Base-by-base conservation (phyloP, 2,888 invertebrate species). In the Tortrix viridana region DNA sequence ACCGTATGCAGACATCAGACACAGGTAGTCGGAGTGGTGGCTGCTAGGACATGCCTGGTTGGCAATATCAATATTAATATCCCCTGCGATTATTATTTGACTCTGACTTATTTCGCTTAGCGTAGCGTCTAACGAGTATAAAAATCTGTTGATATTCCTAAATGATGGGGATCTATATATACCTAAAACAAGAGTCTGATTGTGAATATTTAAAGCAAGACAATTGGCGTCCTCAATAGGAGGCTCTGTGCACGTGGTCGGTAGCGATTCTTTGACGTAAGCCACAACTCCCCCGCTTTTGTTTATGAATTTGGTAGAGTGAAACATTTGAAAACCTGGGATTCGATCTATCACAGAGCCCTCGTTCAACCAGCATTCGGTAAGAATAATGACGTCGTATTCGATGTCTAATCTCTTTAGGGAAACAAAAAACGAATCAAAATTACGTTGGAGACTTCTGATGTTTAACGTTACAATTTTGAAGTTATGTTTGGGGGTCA, bases 331-430 rank as follows among this genome's bases (percentile, higher is more conserved):
- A 47, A 19, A 47, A 14, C 47, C 47, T 47, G 22, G 47, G 5
- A 47, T 20, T 18, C 1, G 32, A 18, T 49, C 49, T 49, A 26
- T 49, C 6, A 26, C n/a, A 7, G 49, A 26, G 1, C 26, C 49
- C 23, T 49, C 26, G 1, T 16, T 23, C n/a, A 49, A 18, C 26
- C 49, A 49, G 23, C 49, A 49, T 49, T 49, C 26, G n/a, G 49
- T 49, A 7, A 49, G 49, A 16, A 49, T 49, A 18, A 49, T 26
- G n/a, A 49, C 49, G 19, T 49, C 49, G 2, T 49, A 49, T 23
- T 49, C 19, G 14, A 49, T 49, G n/a, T 49, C 26, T 26, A 49
- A 49, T 18, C 49, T 23, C 16, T 23, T 49, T n/a, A 49, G 9
- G 5, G 49, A 49, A 9, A 49, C 16, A 5, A 5, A 26, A 9